Base-by-base conservation (phyloP, 1,140 invertebrate genomes). In the Pseudomyrmex pallidus region DNA sequence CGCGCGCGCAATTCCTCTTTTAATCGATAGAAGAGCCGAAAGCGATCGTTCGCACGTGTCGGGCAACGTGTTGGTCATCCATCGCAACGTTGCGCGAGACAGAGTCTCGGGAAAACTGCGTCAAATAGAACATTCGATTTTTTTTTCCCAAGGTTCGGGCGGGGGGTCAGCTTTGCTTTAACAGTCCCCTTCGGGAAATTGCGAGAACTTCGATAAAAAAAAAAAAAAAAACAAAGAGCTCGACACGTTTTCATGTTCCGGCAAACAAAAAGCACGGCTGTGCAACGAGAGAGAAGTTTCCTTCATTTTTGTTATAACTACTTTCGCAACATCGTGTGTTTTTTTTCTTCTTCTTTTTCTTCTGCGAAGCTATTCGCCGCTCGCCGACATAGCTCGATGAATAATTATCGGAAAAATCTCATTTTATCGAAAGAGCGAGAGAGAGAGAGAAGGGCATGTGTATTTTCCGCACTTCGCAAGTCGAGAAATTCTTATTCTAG, bases 321-420 rank as follows among this genome's bases (percentile, higher is more conserved):
- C 13, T 17, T 48, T 10, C 12, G 17, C 35, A 48, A 4, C 73
- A 10, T 25, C 52, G 10, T 67, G 35, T 20, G 52, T 20, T 35
- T 62, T 22, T 20, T 35, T 35, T 15, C 17, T 22, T 63, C 17
- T 20, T 20, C 15, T 35, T 63, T 48, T 35, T 62, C 25, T 48
- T 20, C 35, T 15, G n/a, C n/a, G 17, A 8, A 66, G 15, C 15
- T 15, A 20, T 20, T 35, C 64, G 9, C 20, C 59, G 22, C 25
- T 46, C 13, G 76, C 20, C 54, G 48, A n/a, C n/a, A 54, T 20
- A 61, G 54, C 54, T 13, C 54, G 76, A 20, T 80, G 66, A 70
- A 80, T 80, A 80, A 80, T 80, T 80, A 80, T 80, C 76, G 76
- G 66, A 20, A 59, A 80, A 80, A n/a, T 3, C 76, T 80, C 35